Evolutionary conservation across 2,113 vertebrate genomes (phyloP).

Genomic region (Ploceus nigricollis): DNA sequence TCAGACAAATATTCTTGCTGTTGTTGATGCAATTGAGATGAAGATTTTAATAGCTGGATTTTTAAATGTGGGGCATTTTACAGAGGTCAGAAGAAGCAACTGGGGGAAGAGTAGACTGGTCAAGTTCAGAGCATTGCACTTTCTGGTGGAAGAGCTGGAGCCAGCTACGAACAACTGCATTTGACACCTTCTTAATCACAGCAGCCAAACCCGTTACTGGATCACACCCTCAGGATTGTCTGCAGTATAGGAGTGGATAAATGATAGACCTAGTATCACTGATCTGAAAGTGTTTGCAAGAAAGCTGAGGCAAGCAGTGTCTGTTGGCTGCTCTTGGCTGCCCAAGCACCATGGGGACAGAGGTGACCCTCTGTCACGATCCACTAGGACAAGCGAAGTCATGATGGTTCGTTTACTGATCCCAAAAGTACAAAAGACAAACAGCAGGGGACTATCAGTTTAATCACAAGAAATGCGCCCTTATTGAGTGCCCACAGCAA

Average conservation of each 20-base stretch:
- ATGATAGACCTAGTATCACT: background rate
- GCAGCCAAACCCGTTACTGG: background rate
- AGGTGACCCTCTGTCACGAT: background rate
- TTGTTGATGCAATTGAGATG: constrained; percentile 35
- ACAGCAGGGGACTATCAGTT: no score
- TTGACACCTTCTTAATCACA: background rate
- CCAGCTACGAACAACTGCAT: fast-evolving
- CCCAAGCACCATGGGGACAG: fast-evolving
- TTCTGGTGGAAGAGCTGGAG: background rate
- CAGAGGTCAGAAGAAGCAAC: background rate
- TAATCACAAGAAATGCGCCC: no score
- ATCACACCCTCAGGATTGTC: background rate
- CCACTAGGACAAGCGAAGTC: no score
- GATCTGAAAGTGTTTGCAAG: background rate
- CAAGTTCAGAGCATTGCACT: background rate
- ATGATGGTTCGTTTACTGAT: no score
- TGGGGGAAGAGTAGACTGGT: background rate
- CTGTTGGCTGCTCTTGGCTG: background rate
- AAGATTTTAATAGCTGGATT: background rate
- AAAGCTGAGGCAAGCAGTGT: background rate
- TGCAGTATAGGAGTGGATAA: background rate
- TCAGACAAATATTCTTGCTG: background rate
- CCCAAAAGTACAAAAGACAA: no score
- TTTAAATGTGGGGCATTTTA: background rate
- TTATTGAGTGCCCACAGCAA: no score